These are phyloP conservation scores for Thera britannica DNA, from an alignment of 2,888 invertebrate species.

Conservation along the genomic window DNA sequence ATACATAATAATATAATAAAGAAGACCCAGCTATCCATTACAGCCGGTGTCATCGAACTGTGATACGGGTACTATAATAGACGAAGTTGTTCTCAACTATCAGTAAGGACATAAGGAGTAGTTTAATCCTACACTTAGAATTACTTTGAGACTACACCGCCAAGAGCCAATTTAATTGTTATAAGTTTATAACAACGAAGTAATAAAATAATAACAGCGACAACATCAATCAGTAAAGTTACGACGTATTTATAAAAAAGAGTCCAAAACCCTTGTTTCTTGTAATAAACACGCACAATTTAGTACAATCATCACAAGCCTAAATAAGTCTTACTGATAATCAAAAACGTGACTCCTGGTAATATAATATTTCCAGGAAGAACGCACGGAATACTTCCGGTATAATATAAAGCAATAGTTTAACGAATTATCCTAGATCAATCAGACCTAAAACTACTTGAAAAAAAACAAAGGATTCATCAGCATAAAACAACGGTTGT, in stretches of 20 bases:
- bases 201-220: too few relatives aligned
- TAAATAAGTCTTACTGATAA: too few relatives aligned
- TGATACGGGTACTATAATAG: slow-evolving; percentile 24
- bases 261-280: too few relatives aligned
- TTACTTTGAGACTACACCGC: slow-evolving; percentile 13
- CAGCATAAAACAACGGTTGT: slow-evolving; percentile 46
- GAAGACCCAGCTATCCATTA: slow-evolving; percentile 28
- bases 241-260: too few relatives aligned
- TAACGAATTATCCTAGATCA: not conserved
- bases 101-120: slow-evolving; percentile 8
- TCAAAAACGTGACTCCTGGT: too few relatives aligned
- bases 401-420: not conserved
- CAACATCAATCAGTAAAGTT: too few relatives aligned
- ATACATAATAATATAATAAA: slow-evolving; percentile 23
- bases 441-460: slow-evolving; percentile 2
- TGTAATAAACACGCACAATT: too few relatives aligned
- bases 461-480: slow-evolving; percentile 22
- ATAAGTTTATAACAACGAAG: too few relatives aligned
- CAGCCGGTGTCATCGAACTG: slow-evolving; percentile 46
- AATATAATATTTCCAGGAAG: too few relatives aligned
- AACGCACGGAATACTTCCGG: too few relatives aligned
- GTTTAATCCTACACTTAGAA: slow-evolving; percentile 18
- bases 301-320: too few relatives aligned
- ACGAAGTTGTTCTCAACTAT: slow-evolving; percentile 16
- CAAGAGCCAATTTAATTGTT: not conserved